phyloP scores from a whole-genome alignment of 2,797 vertebrate genomes.

The Heliangelus exortis region DNA sequence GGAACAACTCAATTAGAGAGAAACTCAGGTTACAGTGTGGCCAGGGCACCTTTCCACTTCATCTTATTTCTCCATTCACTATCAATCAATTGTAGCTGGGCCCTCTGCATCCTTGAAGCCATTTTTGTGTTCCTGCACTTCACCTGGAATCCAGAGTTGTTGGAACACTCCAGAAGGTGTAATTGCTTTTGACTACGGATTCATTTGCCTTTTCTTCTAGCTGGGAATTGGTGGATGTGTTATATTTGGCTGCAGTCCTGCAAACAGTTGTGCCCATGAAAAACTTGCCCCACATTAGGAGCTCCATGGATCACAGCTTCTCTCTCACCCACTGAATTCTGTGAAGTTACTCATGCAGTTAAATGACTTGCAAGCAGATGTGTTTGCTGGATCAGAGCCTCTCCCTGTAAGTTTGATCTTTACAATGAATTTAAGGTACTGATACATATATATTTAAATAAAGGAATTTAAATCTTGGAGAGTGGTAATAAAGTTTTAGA shows the following conservation, averaged over 20 bases:
- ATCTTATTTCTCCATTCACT: background rate
- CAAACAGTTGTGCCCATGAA: slow-evolving; percentile 47
- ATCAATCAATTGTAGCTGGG: background rate
- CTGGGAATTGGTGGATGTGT: slow-evolving; percentile 26
- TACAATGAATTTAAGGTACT: slow-evolving; percentile 1
- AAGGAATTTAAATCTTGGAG: slow-evolving; percentile 9
- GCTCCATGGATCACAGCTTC: slow-evolving; percentile 20
- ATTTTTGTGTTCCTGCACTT: background rate
- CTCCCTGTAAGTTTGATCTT: background rate
- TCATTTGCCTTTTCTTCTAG: slow-evolving; percentile 48
- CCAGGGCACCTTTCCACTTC: background rate
- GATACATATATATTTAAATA: background rate
- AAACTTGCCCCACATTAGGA: slow-evolving; percentile 23
- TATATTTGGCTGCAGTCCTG: slow-evolving; percentile 51
- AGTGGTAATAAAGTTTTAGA: slow-evolving; percentile 25
- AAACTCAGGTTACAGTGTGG: background rate
- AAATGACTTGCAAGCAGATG: slow-evolving; percentile 18
- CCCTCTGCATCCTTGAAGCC: background rate
- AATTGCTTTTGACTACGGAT: slow-evolving; percentile 41
- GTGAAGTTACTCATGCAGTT: slow-evolving; percentile 23
- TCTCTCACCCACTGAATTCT: slow-evolving; percentile 50
- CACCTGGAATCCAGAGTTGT: background rate
- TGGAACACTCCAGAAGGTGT: background rate
- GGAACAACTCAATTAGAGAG: background rate
- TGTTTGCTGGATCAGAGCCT: slow-evolving; percentile 30